These are phyloP conservation scores for Alectoris magna DNA, from an alignment of 2,797 vertebrate genomes.

Conservation along the genomic window DNA sequence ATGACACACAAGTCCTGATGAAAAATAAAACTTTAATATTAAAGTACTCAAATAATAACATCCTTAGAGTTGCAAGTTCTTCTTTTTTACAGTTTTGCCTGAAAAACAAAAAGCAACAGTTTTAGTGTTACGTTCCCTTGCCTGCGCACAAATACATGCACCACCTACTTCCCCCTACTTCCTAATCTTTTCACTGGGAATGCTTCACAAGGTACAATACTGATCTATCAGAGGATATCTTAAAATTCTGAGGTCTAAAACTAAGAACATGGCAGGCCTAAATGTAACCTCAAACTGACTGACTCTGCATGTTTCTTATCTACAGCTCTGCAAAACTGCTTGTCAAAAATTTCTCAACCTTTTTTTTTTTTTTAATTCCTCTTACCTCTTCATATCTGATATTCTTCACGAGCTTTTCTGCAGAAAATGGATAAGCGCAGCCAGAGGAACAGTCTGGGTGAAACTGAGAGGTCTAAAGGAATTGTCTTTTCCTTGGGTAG, in stretches of 20 bases:
- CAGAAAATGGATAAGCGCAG: background rate
- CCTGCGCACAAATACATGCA: background rate
- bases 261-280: background rate
- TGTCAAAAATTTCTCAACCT: background rate
- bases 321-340: background rate
- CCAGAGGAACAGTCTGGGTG: background rate
- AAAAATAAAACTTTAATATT: constrained; percentile 30
- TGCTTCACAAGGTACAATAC: background rate
- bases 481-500: background rate
- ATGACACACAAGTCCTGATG: background rate
- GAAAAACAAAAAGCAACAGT: background rate
- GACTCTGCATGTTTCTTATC: background rate
- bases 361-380: background rate
- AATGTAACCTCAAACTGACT: background rate
- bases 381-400: background rate
- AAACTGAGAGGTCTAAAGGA: background rate
- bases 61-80: background rate
- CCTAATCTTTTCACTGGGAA: background rate
- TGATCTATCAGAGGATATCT: background rate
- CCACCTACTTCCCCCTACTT: background rate
- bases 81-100: background rate
- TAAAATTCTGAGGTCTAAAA: background rate
- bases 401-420: background rate
- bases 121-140: background rate
- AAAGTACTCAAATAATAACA: background rate